These are phyloP conservation scores for Bilobella aurantiaca DNA, from an alignment of 1,140 invertebrate genomes.

Conservation along the genomic window DNA sequence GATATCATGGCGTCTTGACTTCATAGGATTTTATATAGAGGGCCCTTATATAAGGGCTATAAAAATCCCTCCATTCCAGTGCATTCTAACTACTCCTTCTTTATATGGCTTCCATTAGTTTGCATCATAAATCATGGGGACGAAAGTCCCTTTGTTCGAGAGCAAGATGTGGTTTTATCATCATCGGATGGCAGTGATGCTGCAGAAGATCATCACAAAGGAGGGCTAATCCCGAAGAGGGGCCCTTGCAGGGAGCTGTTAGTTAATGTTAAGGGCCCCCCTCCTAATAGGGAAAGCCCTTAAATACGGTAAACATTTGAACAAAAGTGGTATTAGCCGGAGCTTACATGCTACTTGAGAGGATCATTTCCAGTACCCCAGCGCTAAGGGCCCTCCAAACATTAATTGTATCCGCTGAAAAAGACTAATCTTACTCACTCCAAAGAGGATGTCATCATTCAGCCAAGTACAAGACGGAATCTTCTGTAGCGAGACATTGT, in stretches of 20 bases:
- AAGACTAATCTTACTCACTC: background rate
- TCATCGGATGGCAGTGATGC: background rate
- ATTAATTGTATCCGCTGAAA: constrained; percentile 3
- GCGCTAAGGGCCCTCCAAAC: background rate
- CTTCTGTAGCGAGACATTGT: too few relatives aligned
- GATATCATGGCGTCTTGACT: constrained; percentile 1
- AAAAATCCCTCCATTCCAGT: background rate
- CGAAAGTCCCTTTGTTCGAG: background rate
- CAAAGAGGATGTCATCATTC: background rate
- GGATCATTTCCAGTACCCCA: background rate
- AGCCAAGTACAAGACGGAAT: too few relatives aligned
- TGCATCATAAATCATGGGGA: background rate
- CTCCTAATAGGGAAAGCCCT: background rate
- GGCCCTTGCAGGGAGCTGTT: background rate
- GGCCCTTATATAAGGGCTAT: background rate
- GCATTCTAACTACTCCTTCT: background rate
- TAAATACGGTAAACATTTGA: constrained; percentile 3
- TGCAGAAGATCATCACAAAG: background rate
- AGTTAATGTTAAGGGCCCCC: background rate
- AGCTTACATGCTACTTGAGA: constrained; percentile 5
- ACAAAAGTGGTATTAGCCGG: constrained; percentile 1
- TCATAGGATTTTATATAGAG: too few relatives aligned
- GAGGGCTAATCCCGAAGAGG: background rate
- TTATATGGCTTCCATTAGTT: background rate
- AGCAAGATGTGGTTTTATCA: background rate